Conservation (phyloP, 2,113 vertebrate genomes). For the Phyllostomus hastatus region DNA sequence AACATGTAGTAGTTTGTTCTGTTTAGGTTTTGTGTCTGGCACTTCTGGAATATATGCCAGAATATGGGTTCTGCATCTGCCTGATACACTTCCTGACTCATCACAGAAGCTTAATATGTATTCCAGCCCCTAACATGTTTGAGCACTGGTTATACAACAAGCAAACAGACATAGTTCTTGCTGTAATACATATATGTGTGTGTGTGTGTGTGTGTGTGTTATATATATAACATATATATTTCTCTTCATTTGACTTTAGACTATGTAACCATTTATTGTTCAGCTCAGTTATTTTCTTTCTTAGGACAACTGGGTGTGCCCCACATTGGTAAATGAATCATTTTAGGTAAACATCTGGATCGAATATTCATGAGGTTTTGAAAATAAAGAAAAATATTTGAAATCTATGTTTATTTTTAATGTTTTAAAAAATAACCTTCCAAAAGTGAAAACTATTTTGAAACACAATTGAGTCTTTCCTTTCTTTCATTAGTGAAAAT, state of each 20-base stretch:
- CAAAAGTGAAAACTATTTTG: conserved; percentile 57
- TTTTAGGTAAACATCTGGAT: conserved; percentile 62
- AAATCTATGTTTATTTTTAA: background rate
- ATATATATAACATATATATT: background rate
- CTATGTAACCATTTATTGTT: background rate
- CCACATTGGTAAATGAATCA: conserved; percentile 50
- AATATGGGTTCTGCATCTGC: background rate
- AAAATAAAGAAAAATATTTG: conserved; percentile 61
- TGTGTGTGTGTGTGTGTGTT: too few species aligned
- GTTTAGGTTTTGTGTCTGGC: background rate
- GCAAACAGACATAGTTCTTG: background rate
- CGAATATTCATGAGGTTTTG: conserved; percentile 42
- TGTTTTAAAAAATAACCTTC: conserved; percentile 33
- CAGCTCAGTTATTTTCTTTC: conserved; percentile 49
- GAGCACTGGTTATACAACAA: background rate
- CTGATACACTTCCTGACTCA: background rate
- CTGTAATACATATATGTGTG: background rate
- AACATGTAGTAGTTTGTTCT: background rate
- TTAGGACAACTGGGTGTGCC: conserved; percentile 33
- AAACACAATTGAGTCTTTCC: conserved; percentile 27
- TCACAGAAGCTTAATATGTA: background rate
- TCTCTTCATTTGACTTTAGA: conserved; percentile 7
- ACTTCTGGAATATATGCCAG: background rate
- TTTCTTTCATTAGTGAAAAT: background rate
- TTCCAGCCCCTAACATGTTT: background rate